Conservation (phyloP, 2,797 vertebrate species). For the Peromyscus melanophrys region DNA sequence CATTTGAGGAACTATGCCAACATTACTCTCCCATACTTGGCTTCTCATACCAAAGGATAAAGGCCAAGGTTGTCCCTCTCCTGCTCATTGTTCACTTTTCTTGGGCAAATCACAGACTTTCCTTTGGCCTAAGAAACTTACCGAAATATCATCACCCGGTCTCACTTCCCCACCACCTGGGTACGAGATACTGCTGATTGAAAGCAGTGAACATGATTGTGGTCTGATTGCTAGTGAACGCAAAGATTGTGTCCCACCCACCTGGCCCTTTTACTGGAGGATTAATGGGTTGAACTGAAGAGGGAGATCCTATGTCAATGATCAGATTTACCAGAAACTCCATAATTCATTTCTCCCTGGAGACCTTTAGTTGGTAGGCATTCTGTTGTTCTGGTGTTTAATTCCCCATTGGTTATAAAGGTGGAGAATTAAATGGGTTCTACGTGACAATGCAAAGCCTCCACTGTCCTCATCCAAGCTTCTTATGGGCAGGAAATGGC, state of each 20-base stretch:
- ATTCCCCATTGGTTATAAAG: conserved; percentile 70
- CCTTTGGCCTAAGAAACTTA: conserved; percentile 57
- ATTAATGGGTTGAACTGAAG: conserved; percentile 56
- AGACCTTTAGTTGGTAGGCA: neutral
- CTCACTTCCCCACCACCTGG: neutral
- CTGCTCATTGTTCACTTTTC: conserved; percentile 54
- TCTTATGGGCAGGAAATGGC: neutral
- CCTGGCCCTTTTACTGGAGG: conserved; percentile 52
- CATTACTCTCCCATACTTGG: neutral
- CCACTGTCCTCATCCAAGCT: neutral
- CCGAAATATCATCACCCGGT: neutral
- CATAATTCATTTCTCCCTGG: conserved; percentile 49
- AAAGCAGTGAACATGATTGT: conserved; percentile 27
- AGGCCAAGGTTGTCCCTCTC: neutral
- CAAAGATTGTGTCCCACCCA: conserved; percentile 1
- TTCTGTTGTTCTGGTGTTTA: conserved; percentile 68
- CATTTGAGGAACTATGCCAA: conserved; percentile 15
- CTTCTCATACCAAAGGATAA: conserved; percentile 35
- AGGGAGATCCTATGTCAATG: conserved; percentile 34
- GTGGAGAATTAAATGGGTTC: conserved; percentile 71
- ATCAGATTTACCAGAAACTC: conserved; percentile 13
- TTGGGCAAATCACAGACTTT: conserved; percentile 61
- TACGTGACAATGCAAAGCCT: conserved; percentile 34
- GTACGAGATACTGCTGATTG: conserved; percentile 24
- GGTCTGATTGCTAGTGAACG: conserved; percentile 27